phyloP scores from a whole-genome alignment of 2,888 invertebrate genomes.

The Tipula confusa region DNA sequence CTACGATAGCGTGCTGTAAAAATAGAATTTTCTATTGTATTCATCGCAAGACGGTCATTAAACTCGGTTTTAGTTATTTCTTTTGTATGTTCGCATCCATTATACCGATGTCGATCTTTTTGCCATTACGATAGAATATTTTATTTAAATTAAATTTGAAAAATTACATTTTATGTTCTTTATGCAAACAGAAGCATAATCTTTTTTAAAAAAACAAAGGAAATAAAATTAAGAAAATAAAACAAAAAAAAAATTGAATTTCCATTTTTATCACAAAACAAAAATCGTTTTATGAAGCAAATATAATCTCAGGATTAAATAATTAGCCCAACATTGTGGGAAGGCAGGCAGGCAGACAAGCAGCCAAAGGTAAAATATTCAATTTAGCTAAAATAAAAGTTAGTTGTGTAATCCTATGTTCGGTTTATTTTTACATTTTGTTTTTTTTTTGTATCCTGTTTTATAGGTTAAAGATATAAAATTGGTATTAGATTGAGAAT shows the following conservation, averaged over 20 bases:
- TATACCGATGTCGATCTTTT: background rate
- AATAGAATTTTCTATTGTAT: background rate
- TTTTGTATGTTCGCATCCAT: too few species aligned
- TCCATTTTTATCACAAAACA: background rate
- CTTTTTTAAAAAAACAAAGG: background rate
- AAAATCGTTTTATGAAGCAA: background rate
- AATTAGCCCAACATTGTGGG: background rate
- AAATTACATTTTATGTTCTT: background rate
- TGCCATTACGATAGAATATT: background rate
- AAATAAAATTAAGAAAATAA: background rate
- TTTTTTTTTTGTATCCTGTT: too few species aligned
- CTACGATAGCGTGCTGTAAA: background rate
- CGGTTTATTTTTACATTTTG: background rate
- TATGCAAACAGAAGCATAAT: background rate
- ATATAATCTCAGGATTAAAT: slow-evolving; percentile 12
- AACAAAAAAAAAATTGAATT: background rate
- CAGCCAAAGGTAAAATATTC: background rate
- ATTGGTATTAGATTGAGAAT: too few species aligned
- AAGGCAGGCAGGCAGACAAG: background rate
- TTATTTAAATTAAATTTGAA: background rate
- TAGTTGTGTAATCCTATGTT: background rate
- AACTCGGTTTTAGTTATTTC: background rate
- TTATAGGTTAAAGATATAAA: background rate
- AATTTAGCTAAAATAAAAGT: background rate
- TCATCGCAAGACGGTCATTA: background rate